Evolutionary conservation across 2,113 vertebrate genomes (phyloP), one percentile per base, ranked within the genome.

Genomic region (Morone saxatilis): DNA sequence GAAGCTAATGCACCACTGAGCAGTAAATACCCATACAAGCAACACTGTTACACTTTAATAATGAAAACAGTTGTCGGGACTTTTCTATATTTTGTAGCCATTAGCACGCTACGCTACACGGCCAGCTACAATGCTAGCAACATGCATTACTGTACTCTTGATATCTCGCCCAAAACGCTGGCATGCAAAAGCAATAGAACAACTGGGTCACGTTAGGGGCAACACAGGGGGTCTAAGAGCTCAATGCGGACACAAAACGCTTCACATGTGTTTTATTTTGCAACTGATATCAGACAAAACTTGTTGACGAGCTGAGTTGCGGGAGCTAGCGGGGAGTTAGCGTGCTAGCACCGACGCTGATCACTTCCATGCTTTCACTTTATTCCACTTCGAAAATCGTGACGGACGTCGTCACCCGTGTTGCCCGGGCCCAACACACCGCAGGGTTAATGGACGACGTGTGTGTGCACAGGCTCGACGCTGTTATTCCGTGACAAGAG

Each of bases 81-180:
- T 90, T 63, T 36, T 31, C 31, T 19, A 48, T 36, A 36, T 74
- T 31, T 63, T 40, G 20, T 4, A 47, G 20, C 60, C 36, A 70
- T 84, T 91, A 92, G 88, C 89, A 84, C 81, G 92, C 80, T 88
- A 84, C 0, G 76, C 83, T 75, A 81, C 7, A 3, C 17, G 36
- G 77, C 81, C 87, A 90, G 83, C 89, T 71, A 11, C n/a, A 57
- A 17, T 13, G 81, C 69, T 84, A 90, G 25, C 76, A 16, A 53
- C 68, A 50, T 13, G 36, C 22, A 83, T 13, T 61, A 43, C 60
- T 72, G 20, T 25, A 56, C 7, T 57, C 14, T 31, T 69, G 63
- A 61, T 10, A 57, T 31, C n/a, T 79, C 38, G 6, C 9, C 38
- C 20, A 62, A 31, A 13, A 57, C 14, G 50, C 12, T 81, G 16